phyloP scores from a whole-genome alignment of 2,797 vertebrate genomes.

The Glyptemys insculpta region DNA sequence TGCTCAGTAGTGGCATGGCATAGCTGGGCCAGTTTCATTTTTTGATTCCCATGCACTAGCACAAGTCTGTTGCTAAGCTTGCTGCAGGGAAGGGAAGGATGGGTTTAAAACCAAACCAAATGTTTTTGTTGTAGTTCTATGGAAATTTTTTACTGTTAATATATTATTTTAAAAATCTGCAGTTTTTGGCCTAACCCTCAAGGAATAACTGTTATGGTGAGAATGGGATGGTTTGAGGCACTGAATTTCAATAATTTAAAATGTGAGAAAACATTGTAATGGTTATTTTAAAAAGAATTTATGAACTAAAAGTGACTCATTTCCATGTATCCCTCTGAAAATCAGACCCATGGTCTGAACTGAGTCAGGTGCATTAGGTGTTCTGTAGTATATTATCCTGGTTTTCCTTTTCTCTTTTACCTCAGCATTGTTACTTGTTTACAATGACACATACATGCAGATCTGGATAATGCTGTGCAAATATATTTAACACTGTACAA shows the following conservation, averaged over 20 bases:
- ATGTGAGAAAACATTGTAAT: background rate
- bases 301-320: background rate
- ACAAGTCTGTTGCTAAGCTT: accelerated
- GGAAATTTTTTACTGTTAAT: accelerated
- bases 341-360: accelerated
- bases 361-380: background rate
- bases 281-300: background rate
- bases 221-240: background rate
- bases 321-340: background rate
- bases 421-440: accelerated
- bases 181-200: background rate
- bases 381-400: accelerated
- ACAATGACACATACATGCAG: background rate
- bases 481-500: background rate
- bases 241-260: accelerated
- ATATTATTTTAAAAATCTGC: accelerated
- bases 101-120: background rate
- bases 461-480: background rate
- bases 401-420: background rate
- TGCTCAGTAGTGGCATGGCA: background rate
- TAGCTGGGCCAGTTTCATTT: background rate
- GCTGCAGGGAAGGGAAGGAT: accelerated
- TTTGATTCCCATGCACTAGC: background rate
- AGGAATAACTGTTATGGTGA: background rate
- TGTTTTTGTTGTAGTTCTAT: background rate